These are phyloP conservation scores for Battus philenor DNA, from an alignment of 1,140 invertebrate species.

Conservation along the genomic window DNA sequence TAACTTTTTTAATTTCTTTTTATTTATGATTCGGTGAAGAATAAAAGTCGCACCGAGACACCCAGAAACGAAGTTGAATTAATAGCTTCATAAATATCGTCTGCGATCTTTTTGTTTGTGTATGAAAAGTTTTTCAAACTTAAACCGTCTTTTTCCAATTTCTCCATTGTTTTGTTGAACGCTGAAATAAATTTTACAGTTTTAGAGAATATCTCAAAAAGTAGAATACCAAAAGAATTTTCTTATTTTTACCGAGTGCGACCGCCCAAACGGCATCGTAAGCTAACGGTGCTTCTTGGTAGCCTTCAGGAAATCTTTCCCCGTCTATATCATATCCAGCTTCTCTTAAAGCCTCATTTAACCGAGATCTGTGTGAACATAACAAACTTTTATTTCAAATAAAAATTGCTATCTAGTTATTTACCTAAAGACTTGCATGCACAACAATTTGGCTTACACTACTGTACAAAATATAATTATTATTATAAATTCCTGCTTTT, in stretches of 20 bases:
- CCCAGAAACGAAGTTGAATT: conserved; percentile 98
- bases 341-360: conserved; percentile 87
- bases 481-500: no score
- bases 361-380: conserved; percentile 78
- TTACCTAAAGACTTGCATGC: no score
- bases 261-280: conserved; percentile 99
- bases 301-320: conserved; percentile 92
- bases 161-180: conserved; percentile 96
- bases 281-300: conserved; percentile 97
- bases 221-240: no score
- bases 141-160: conserved; percentile 83
- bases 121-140: conserved; percentile 98
- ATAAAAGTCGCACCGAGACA: conserved; percentile 92
- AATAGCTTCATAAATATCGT: conserved; percentile 97
- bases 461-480: no score
- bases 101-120: conserved; percentile 94
- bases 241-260: conserved; percentile 83
- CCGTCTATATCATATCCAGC: conserved; percentile 89
- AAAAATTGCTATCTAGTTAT: no score
- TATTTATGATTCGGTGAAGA: no score
- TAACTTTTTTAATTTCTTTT: neutral
- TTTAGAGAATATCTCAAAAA: no score
- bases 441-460: no score
- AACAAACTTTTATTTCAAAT: no score
- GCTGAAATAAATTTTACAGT: conserved; percentile 77